Evolutionary conservation across 2,797 vertebrate species (phyloP), one percentile per base, ranked within the genome.

Genomic region (Heteromormyrus szaboi): DNA sequence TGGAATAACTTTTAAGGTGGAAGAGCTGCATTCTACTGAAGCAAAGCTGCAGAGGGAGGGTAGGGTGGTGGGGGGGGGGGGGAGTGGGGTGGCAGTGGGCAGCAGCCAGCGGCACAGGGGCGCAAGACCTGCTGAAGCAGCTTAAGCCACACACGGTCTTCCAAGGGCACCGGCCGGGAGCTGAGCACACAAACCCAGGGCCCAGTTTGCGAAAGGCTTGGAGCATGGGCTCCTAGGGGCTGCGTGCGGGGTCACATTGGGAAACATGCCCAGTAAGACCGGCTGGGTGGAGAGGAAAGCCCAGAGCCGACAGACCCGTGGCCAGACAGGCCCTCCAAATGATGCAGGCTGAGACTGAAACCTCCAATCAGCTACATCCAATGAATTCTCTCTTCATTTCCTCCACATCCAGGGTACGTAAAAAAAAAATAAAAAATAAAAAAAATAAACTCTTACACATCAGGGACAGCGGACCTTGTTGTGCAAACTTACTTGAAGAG

Each of bases 261-360:
- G 85, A 51, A 85, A 25, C 25, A 22, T 50, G 83, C 83, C 50
- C 46, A 29, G 44, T 51, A 12, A 53, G 22, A 50, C 83, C 46
- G 48, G 83, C 83, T 29, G 44, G 50, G 83, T 50, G 50, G n/a
- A 50, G 83, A 85, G 50, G 51, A 37, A 86, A 50, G 51, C 29
- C 50, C 51, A 8, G 50, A 22, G 85, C 65, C 14, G 65, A 33
- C n/a, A 88, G 68, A 65, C 65, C 51, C n/a, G 11, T 48, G 46
- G 37, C 44, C 25, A 88, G 48, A 68, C 87, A 76, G 62, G 44
- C 65, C 87, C 65, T 72, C 87, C 62, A 88, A 88, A 88, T 72
- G 59, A 88, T 88, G 87, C 72, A 37, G 44, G 87, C 62, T 33
- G 33, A 59, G 85, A 86, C 48, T 8, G 22, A 37, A 33, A 56